phyloP scores from a whole-genome alignment of 2,888 invertebrate species.

The Xanthorhoe designata region DNA sequence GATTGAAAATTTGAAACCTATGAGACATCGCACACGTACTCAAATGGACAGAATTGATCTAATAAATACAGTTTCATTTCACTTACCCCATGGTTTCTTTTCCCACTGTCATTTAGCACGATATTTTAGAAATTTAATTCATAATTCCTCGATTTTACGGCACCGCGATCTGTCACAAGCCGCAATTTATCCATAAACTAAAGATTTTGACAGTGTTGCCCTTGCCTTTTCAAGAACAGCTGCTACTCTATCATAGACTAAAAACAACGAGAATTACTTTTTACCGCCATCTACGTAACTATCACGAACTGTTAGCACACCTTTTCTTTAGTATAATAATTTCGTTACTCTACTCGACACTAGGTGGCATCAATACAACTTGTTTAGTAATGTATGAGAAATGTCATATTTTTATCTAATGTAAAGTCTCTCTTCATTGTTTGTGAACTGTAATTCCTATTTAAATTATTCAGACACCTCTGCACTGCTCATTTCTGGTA shows the following conservation, averaged over 20 bases:
- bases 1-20: slow-evolving; percentile 61
- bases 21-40: slow-evolving; percentile 26
- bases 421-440: no score
- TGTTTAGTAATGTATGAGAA: no score
- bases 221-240: slow-evolving; percentile 16
- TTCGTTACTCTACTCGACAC: slow-evolving; percentile 14
- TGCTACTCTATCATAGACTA: slow-evolving; percentile 11
- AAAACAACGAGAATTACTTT: neutral
- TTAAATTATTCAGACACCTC: no score
- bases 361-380: slow-evolving; percentile 13
- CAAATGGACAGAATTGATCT: slow-evolving; percentile 37
- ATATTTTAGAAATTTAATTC: slow-evolving; percentile 70
- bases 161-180: slow-evolving; percentile 68
- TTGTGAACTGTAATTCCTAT: no score
- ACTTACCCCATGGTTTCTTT: slow-evolving; percentile 93
- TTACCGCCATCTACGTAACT: slow-evolving; percentile 9
- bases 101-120: slow-evolving; percentile 91
- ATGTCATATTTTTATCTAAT: no score
- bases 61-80: slow-evolving; percentile 36
- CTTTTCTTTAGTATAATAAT: no score
- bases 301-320: neutral
- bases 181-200: slow-evolving; percentile 59
- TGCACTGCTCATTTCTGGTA: no score
- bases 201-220: slow-evolving; percentile 21
- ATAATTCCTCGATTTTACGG: slow-evolving; percentile 66